Percentiles rank a stretch among this genome's conserved stretches.
phyloP scores from a whole-genome alignment of 2,888 invertebrate genomes.

The Melangyna quadrimaculata region DNA sequence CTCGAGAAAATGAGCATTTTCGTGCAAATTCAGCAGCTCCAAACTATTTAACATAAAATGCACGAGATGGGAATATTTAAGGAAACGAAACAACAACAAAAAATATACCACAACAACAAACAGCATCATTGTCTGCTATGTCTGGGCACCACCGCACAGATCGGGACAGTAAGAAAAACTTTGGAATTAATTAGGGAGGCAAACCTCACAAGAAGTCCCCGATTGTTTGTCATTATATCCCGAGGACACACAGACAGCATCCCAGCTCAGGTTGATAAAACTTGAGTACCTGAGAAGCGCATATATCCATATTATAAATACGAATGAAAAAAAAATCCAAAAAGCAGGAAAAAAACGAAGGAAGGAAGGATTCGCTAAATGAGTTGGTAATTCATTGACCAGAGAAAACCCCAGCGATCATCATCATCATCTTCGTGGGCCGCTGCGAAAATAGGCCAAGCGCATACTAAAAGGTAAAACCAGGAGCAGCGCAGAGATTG shows the following conservation, averaged over 20 bases:
- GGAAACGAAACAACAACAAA: too few species aligned
- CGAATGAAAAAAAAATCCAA: constrained; percentile 6
- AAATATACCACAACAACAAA: constrained; percentile 23
- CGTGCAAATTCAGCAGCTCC: constrained; percentile 61
- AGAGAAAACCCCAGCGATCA: constrained; percentile 48
- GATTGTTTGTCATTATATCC: constrained; percentile 69
- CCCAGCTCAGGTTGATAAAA: constrained; percentile 56
- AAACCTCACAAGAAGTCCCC: constrained; percentile 71
- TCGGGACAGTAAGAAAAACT: constrained; percentile 66
- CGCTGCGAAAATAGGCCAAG: constrained; percentile 65
- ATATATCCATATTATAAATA: too few species aligned
- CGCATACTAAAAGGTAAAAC: constrained; percentile 44
- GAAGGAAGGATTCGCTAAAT: constrained; percentile 56
- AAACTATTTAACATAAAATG: constrained; percentile 69
- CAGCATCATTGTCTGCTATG: constrained; percentile 27
- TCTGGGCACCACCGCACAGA: constrained; percentile 33
- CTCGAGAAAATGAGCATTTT: constrained; percentile 56
- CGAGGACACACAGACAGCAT: constrained; percentile 68
- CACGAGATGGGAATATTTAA: constrained; percentile 45
- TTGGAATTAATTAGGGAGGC: constrained; percentile 69
- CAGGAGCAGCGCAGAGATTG: constrained; percentile 61
- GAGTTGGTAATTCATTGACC: constrained; percentile 71
- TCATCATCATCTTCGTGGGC: constrained; percentile 50
- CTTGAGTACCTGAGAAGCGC: constrained; percentile 50
- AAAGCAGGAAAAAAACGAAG: constrained; percentile 17